Evolutionary conservation across 1,140 invertebrate genomes (phyloP), one percentile per base, ranked within the genome.

Genomic region (Macrobrachium nipponense): DNA sequence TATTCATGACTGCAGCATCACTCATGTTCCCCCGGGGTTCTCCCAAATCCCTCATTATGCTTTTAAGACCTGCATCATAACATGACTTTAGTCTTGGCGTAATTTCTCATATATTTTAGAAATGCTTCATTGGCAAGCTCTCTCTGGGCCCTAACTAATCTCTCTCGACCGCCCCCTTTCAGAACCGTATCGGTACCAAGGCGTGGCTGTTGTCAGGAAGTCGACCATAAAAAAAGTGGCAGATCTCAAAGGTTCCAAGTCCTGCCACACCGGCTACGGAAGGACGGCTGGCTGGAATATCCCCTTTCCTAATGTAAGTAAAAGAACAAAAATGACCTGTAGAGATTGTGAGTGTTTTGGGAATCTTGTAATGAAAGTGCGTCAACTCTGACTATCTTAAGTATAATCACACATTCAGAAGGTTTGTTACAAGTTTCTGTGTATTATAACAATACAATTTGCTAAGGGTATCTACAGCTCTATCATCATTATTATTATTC

Each of bases 251-350:
- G 94, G 95, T 0, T 95, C 94, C 87, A 95, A 93, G 88, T 96
- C 96, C 20, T 99, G 97, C 91, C 97, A 98, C 91, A 94, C 95
- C 73, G 96, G 96, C 82, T 97, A 98, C 87, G 97, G 97, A 44
- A 95, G 95, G 36, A 92, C 96, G 76, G 97, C 97, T 82, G 97
- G 98, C 68, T 99, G 97, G 98, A 94, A 97, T 80, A 94, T 97
- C 89, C 98, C 97, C 11, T 94, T 99, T 89, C 93, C 97, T 90
- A 94, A 92, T 87, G 95, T 96, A 91, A 93, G 92, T 86, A 62
- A n/a, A 18, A 80, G 14, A 4, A 23, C 14, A 7, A 12, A 36
- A 51, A 14, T 18, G 51, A 64, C 15, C 23, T 61, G 27, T 62
- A 18, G 36, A 23, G 44, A 58, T 17, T 61, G 14, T 27, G 14